A percentile compares a stretch with the other conserved stretches of the same genome.
Evolutionary conservation across 1,140 invertebrate species (phyloP).

Genomic region (Bombyx mandarina): DNA sequence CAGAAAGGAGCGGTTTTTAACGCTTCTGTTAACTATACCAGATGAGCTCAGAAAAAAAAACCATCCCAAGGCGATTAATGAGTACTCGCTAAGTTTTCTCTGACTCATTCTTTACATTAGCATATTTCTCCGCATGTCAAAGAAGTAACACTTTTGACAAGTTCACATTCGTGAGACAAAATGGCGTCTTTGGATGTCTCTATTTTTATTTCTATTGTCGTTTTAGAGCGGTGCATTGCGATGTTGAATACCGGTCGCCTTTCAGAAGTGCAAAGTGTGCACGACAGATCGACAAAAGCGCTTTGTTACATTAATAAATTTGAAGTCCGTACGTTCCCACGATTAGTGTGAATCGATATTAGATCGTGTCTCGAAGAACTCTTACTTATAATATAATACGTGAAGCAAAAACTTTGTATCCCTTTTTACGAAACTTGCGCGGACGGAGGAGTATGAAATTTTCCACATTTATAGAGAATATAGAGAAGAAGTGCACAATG

Average conservation of each 20-base stretch:
- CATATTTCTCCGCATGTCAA: constrained; percentile 17
- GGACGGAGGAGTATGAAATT: no score
- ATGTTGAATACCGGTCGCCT: constrained; percentile 8
- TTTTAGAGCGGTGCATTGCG: constrained; percentile 1
- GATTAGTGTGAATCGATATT: constrained; percentile 14
- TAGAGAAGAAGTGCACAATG: no score
- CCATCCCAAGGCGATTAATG: constrained; percentile 21
- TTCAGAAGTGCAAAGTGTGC: constrained; percentile 9
- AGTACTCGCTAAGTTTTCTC: constrained; percentile 36
- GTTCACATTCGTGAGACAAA: constrained; percentile 18
- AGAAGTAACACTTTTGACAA: constrained; percentile 20
- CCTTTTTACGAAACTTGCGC: no score
- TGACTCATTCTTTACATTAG: constrained; percentile 36
- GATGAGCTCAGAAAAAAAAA: no score
- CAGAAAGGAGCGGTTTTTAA: no score
- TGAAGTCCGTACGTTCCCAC: constrained; percentile 32
- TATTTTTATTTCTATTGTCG: not conserved
- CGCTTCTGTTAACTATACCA: no score
- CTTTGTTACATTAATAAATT: constrained; percentile 49
- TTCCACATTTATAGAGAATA: no score
- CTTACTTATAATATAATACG: no score
- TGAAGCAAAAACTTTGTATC: no score
- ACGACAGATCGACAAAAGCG: constrained; percentile 33
- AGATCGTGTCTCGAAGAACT: not conserved
- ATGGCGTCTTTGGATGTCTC: constrained; percentile 9